Evolutionary conservation across 2,113 vertebrate species (phyloP).

Genomic region (Ptilonorhynchus violaceus): DNA sequence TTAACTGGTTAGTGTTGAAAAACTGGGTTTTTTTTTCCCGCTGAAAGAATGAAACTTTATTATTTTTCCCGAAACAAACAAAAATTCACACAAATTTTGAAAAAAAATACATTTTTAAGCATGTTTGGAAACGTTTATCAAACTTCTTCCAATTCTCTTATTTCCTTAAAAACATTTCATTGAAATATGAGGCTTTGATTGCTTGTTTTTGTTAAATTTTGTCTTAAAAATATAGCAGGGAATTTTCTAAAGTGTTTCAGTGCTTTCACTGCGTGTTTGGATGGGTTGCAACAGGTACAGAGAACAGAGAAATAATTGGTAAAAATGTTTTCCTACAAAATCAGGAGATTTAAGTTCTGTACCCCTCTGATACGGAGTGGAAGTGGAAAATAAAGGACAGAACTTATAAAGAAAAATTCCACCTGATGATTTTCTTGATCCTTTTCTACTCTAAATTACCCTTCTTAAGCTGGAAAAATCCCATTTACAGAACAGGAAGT

Average conservation of each 20-base stretch:
- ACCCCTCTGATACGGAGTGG: not conserved
- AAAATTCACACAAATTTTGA: not conserved
- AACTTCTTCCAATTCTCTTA: not conserved
- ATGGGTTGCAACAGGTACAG: not conserved
- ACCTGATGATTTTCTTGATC: not conserved
- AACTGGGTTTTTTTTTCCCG: not conserved
- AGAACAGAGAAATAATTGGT: not conserved
- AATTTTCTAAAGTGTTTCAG: slow-evolving; percentile 38
- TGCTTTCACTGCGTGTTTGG: not conserved
- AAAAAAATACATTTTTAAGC: not conserved
- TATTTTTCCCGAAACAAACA: not conserved
- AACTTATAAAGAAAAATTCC: not conserved
- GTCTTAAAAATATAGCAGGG: not conserved
- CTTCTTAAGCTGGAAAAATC: not conserved
- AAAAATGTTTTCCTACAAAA: not conserved
- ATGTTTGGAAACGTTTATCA: not conserved
- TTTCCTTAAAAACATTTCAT: not conserved
- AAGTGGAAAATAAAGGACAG: not conserved
- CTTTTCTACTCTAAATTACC: not conserved
- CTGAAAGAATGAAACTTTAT: not conserved
- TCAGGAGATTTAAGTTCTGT: not conserved
- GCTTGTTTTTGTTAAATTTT: not conserved
- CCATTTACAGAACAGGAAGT: not conserved
- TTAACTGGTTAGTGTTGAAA: not conserved
- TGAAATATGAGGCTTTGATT: not conserved